Conservation (phyloP, 1,140 invertebrate species). For the Bombus fervidus region DNA sequence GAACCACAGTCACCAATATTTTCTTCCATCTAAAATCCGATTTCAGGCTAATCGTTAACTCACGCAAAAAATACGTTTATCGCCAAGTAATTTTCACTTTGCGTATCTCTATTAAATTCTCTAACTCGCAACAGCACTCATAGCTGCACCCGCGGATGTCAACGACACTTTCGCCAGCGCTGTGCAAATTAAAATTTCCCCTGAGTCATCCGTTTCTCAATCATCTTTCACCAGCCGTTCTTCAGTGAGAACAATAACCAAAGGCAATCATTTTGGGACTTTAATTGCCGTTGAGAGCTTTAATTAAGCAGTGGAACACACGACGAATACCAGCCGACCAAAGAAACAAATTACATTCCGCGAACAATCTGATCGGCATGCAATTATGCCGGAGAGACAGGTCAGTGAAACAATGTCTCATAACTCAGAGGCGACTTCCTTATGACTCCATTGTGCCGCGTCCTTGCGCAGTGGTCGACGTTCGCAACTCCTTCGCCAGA, state of each 20-base stretch:
- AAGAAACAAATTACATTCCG: slow-evolving; percentile 60
- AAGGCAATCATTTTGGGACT: background rate
- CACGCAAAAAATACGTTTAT: too few relatives aligned
- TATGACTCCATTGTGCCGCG: slow-evolving; percentile 57
- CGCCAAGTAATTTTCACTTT: background rate
- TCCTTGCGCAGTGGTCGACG: slow-evolving; percentile 45
- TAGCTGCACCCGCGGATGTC: background rate
- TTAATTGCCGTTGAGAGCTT: slow-evolving; percentile 48
- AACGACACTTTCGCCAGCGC: background rate
- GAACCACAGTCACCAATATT: background rate
- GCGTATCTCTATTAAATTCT: too few relatives aligned
- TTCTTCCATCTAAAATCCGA: background rate
- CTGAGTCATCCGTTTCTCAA: background rate
- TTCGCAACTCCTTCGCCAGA: background rate
- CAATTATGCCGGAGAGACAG: slow-evolving; percentile 57
- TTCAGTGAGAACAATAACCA: background rate
- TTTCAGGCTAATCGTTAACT: too few relatives aligned
- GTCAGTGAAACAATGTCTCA: slow-evolving; percentile 59
- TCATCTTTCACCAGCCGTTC: background rate
- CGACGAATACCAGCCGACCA: slow-evolving; percentile 12
- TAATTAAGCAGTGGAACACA: slow-evolving; percentile 41
- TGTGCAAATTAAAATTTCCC: background rate
- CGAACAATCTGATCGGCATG: slow-evolving; percentile 50
- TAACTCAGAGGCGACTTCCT: slow-evolving; percentile 60
- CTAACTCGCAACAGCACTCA: background rate